Percentiles rank a stretch among this genome's conserved stretches.
Conservation (phyloP, 2,113 vertebrate genomes). For the Stegastes partitus region DNA sequence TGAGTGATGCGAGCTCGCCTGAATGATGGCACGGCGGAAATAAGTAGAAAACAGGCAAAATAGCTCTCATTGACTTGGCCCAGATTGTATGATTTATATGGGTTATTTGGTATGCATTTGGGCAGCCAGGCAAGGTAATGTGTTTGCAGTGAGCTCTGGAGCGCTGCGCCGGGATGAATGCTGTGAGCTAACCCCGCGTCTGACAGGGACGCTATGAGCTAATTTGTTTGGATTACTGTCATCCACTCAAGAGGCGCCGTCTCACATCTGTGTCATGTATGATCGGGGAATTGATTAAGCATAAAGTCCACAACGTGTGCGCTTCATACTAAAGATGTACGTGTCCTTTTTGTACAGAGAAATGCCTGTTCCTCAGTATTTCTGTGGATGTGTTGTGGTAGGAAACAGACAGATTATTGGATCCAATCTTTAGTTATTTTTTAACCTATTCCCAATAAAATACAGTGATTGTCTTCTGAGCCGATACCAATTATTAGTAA, state of each 20-base stretch:
- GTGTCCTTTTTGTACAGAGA: no score
- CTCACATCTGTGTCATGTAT: slow-evolving; percentile 21
- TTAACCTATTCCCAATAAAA: no score
- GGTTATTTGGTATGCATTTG: slow-evolving; percentile 82
- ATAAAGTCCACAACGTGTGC: background rate
- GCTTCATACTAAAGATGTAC: background rate
- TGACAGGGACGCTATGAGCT: slow-evolving; percentile 57
- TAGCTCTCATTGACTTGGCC: slow-evolving; percentile 80
- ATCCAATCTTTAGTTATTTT: no score
- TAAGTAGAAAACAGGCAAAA: slow-evolving; percentile 69
- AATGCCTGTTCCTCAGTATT: background rate
- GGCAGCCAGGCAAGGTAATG: slow-evolving; percentile 78
- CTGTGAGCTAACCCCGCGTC: slow-evolving; percentile 50
- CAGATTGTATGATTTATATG: slow-evolving; percentile 83
- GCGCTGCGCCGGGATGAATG: slow-evolving; percentile 56
- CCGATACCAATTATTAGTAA: no score
- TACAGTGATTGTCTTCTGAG: no score
- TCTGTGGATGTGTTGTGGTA: background rate
- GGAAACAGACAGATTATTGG: no score
- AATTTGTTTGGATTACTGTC: slow-evolving; percentile 67
- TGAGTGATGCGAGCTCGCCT: slow-evolving; percentile 71
- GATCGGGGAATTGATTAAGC: slow-evolving; percentile 37
- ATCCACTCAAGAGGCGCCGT: slow-evolving; percentile 28
- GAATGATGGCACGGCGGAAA: slow-evolving; percentile 74
- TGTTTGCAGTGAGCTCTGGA: slow-evolving; percentile 77